Evolutionary conservation across 2,113 vertebrate species (phyloP).

Genomic region (Chaetorhynchus papuensis): DNA sequence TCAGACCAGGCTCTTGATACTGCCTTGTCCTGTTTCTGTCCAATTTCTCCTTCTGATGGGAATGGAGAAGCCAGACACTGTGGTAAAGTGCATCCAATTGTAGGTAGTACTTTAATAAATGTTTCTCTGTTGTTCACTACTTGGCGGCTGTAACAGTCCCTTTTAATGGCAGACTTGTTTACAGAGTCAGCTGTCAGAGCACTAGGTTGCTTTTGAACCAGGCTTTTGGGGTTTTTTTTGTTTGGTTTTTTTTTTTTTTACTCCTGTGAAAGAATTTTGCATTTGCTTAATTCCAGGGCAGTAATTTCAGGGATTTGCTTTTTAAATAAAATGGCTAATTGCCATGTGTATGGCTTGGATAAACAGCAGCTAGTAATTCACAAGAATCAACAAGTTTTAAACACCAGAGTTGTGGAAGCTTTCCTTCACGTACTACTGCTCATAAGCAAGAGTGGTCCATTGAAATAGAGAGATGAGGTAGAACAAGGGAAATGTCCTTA

Average conservation of each 20-base stretch:
- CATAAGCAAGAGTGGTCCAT: neutral
- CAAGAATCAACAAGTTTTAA: neutral
- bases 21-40: neutral
- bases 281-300: neutral
- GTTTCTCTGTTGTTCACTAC: neutral
- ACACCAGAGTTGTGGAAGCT: neutral
- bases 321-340: neutral
- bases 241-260: neutral
- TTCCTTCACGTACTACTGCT: neutral
- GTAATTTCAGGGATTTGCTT: neutral
- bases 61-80: neutral
- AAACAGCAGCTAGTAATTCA: neutral
- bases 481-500: neutral
- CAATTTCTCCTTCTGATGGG: neutral
- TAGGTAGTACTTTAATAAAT: neutral
- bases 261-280: neutral
- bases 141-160: neutral
- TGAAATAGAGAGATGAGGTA: neutral
- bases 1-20: neutral
- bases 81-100: neutral
- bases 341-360: neutral
- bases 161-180: neutral
- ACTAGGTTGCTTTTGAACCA: neutral
- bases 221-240: neutral
- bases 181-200: neutral